Conservation (phyloP, 2,888 invertebrate genomes). For the Hylaea fasciaria region DNA sequence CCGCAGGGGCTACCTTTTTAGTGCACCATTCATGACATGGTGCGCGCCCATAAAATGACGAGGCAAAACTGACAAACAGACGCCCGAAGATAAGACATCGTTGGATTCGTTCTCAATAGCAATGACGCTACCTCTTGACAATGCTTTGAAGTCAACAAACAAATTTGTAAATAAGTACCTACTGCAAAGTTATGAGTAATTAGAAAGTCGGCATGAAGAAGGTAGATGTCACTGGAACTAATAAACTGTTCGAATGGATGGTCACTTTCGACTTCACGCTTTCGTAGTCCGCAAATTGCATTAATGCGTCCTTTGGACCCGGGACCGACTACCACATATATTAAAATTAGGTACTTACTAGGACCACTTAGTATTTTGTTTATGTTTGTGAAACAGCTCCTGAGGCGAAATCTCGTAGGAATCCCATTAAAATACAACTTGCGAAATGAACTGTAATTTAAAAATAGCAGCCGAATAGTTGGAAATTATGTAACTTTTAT, state of each 20-base stretch:
- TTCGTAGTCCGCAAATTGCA: slow-evolving; percentile 48
- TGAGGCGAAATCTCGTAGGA: too few species aligned
- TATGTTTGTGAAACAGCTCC: too few species aligned
- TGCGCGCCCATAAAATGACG: too few species aligned
- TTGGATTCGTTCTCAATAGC: too few species aligned
- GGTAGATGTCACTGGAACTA: slow-evolving; percentile 60
- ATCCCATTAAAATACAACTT: too few species aligned
- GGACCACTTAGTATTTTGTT: too few species aligned
- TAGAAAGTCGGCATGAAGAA: slow-evolving; percentile 37
- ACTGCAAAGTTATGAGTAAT: slow-evolving; percentile 14
- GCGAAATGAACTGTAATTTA: slow-evolving; percentile 4
- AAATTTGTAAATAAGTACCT: not conserved
- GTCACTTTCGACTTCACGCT: slow-evolving; percentile 63
- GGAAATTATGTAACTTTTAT: slow-evolving; percentile 24
- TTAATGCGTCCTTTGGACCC: slow-evolving; percentile 25
- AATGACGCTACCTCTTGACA: too few species aligned
- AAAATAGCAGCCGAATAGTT: slow-evolving; percentile 21
- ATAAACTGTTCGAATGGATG: slow-evolving; percentile 50
- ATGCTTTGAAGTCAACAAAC: not conserved
- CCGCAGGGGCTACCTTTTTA: too few species aligned
- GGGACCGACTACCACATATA: not conserved
- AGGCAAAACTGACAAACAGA: too few species aligned
- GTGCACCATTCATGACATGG: too few species aligned
- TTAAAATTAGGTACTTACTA: too few species aligned
- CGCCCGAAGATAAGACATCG: too few species aligned